Conservation (phyloP, 2,797 vertebrate genomes). For the Sandelia bainsii region DNA sequence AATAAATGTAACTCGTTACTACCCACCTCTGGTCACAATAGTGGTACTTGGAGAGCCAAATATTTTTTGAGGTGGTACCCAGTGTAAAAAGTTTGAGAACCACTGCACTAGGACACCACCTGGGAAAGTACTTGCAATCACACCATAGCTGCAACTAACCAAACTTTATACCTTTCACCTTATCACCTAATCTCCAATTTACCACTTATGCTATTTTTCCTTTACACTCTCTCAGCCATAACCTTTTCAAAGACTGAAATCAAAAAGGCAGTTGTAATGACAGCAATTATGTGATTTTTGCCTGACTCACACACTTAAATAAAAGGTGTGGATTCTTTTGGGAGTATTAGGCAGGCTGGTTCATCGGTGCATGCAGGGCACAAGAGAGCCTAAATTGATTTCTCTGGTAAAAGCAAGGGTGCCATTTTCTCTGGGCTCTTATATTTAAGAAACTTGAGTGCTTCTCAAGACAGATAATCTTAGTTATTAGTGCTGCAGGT, state of each 20-base stretch:
- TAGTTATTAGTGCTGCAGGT: constrained; percentile 57
- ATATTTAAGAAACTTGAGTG: constrained; percentile 60
- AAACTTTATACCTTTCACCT: constrained; percentile 22
- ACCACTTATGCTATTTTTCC: constrained; percentile 17
- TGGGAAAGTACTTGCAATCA: neutral
- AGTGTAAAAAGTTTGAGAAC: no score
- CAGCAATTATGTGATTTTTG: constrained; percentile 64
- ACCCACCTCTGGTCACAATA: no score
- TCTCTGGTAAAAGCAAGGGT: constrained; percentile 50
- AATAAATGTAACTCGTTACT: no score
- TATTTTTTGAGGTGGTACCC: no score
- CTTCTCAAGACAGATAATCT: constrained; percentile 55
- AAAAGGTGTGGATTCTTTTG: constrained; percentile 35
- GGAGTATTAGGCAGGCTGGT: constrained; percentile 12
- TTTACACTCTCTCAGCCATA: constrained; percentile 11
- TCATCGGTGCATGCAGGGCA: constrained; percentile 46
- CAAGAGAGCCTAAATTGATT: constrained; percentile 51
- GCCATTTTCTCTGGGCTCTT: constrained; percentile 48
- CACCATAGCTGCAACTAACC: neutral
- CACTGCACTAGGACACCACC: neutral
- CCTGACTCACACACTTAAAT: constrained; percentile 37
- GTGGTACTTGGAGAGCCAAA: no score
- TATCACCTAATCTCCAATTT: constrained; percentile 45
- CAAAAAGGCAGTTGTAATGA: constrained; percentile 48
- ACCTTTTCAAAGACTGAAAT: constrained; percentile 60